These are phyloP conservation scores for Arrhopalites spinosus DNA, from an alignment of 2,888 invertebrate genomes.

Conservation along the genomic window DNA sequence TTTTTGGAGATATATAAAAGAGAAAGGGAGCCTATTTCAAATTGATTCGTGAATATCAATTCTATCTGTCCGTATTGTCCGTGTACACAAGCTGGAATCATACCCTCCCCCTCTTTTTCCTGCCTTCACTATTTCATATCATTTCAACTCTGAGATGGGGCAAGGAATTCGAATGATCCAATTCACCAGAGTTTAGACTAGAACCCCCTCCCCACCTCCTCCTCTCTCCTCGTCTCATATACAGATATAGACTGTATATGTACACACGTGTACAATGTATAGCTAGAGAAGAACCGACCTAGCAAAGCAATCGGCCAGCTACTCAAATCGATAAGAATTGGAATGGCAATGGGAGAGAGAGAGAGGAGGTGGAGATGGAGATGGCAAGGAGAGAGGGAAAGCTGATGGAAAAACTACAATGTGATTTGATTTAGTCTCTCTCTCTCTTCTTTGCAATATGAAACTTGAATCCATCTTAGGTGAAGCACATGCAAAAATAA, in stretches of 20 bases:
- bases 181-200: not conserved
- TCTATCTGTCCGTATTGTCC: too few species aligned
- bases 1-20: too few species aligned
- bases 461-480: too few species aligned
- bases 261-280: too few species aligned
- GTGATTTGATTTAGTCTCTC: too few species aligned
- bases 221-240: not conserved
- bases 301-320: not conserved
- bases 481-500: too few species aligned
- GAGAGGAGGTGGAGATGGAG: not conserved
- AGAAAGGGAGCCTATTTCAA: too few species aligned
- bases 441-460: not conserved
- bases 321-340: not conserved
- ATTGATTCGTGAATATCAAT: slow-evolving; percentile 1
- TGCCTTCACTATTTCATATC: not conserved
- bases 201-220: not conserved
- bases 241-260: not conserved
- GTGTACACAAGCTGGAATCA: too few species aligned
- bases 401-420: too few species aligned
- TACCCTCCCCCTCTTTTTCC: not conserved
- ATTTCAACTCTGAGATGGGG: not conserved
- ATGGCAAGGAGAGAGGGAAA: not conserved
- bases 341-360: not conserved
- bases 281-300: not conserved
- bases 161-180: slow-evolving; percentile 3